Conservation (phyloP, 2,113 vertebrate genomes). For the Marcusenius ussheri region DNA sequence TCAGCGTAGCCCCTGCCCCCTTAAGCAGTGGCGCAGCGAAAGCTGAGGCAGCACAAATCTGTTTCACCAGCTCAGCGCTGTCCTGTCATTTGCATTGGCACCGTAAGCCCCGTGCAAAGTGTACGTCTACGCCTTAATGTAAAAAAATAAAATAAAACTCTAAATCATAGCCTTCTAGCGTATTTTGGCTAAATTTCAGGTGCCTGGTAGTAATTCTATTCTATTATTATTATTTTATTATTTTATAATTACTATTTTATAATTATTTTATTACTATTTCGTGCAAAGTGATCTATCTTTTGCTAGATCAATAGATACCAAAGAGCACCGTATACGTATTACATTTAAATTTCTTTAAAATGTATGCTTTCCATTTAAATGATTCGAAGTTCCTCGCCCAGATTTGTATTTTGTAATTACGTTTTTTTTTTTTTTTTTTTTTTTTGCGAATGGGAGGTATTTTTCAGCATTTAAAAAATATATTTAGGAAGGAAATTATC, state of each 20-base stretch:
- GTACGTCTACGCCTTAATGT: constrained; percentile 43
- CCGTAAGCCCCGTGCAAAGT: not conserved
- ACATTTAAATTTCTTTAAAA: constrained; percentile 22
- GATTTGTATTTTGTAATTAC: not conserved
- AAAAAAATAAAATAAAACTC: not conserved
- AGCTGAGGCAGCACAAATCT: not conserved
- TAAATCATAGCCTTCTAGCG: constrained; percentile 24
- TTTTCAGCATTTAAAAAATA: constrained; percentile 1
- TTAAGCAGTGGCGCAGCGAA: not conserved
- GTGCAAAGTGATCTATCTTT: constrained; percentile 31
- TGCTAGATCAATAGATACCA: constrained; percentile 52
- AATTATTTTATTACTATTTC: constrained; percentile 17
- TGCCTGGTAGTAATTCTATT: constrained; percentile 44
- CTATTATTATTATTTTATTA: not conserved
- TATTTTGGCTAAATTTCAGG: constrained; percentile 34
- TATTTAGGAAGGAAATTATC: constrained; percentile 4
- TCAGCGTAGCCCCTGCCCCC: not conserved
- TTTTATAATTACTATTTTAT: not conserved
- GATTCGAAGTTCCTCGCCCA: constrained; percentile 8
- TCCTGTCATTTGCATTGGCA: not conserved
- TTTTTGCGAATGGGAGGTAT: not conserved
- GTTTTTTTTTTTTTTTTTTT: not conserved
- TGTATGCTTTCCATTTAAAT: not conserved
- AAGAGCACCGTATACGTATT: constrained; percentile 46
- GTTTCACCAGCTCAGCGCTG: not conserved